Evolutionary conservation across 1,140 invertebrate species (phyloP), one percentile per base, ranked within the genome.

Genomic region (Dendroctonus valens): DNA sequence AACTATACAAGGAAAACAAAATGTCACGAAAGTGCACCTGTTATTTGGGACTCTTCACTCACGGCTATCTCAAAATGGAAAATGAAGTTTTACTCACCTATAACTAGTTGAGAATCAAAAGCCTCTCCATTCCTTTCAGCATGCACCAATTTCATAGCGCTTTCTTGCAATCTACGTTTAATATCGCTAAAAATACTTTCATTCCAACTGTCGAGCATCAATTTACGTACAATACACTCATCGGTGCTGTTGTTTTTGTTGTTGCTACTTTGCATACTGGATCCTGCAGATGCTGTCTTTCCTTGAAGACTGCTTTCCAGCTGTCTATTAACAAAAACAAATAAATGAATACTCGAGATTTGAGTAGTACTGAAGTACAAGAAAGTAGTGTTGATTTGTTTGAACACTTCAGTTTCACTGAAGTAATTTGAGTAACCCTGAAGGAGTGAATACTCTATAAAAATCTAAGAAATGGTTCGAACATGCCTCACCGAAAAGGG

Each of bases 181-280:
- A 98, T 97, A 78, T 97, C 92, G 75, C 87, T 87, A 81, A 99
- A 99, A 75, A 99, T 98, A 79, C 92, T 95, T 77, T 93, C 89
- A 83, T 98, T 98, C 97, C 97, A 99, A 71, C 91, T 96, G 78
- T 98, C 96, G 68, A 98, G 82, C 97, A 99, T 98, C 53, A 98
- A 79, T 87, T 98, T 85, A 37, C 93, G 86, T 42, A 98, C 94
- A 70, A 95, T 89, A 81, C 91, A 94, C 74, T 96, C 94, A 73
- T 94, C 92, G 62, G 85, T 84, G 72, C 87, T 86, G 63, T 80
- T 70, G 59, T 78, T 78, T 68, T 79, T 79, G 37, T 59, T 69
- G 44, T 68, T 74, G 50, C 65, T 73, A 58, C 70, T 66, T 57
- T 77, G 76, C 38, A 74, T 63, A 70, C 78, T 83, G 52, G 83